phyloP scores from a whole-genome alignment of 1,140 invertebrate genomes.

The Sogatella furcifera region DNA sequence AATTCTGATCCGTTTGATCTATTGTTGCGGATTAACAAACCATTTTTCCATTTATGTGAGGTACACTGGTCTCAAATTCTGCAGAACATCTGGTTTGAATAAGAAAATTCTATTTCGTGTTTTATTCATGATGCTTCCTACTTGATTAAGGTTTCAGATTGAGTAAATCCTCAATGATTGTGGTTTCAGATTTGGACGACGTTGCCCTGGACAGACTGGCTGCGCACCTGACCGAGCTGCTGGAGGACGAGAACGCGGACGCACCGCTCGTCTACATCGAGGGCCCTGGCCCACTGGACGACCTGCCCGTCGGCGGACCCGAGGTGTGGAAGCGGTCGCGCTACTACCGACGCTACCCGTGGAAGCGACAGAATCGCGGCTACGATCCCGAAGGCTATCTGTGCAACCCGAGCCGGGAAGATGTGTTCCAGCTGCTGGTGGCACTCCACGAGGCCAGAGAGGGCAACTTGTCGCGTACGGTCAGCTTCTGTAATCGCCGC shows the following conservation, averaged over 20 bases:
- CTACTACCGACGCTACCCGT: conserved; percentile 47
- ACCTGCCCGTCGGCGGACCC: neutral
- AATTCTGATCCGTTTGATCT: no score
- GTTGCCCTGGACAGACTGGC: conserved; percentile 5
- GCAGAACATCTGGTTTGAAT: no score
- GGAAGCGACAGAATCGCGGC: conserved; percentile 42
- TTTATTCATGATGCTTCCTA: no score
- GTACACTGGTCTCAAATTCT: no score
- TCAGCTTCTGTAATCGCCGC: conserved; percentile 48
- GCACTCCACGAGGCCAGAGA: conserved; percentile 45
- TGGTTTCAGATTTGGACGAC: neutral
- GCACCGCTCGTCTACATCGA: conserved; percentile 9
- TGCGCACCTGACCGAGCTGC: neutral
- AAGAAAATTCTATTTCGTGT: no score
- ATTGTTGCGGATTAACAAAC: no score
- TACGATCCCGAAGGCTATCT: conserved; percentile 45
- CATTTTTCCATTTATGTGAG: no score
- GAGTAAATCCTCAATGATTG: neutral
- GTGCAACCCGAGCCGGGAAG: conserved; percentile 44
- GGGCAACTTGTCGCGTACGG: conserved; percentile 39
- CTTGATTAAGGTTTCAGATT: no score
- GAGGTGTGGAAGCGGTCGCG: conserved; percentile 36
- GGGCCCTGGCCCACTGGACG: neutral
- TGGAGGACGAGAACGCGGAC: neutral
- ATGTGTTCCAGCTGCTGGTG: conserved; percentile 44